phyloP scores from a whole-genome alignment of 2,113 vertebrate genomes.

The Callipepla squamata region DNA sequence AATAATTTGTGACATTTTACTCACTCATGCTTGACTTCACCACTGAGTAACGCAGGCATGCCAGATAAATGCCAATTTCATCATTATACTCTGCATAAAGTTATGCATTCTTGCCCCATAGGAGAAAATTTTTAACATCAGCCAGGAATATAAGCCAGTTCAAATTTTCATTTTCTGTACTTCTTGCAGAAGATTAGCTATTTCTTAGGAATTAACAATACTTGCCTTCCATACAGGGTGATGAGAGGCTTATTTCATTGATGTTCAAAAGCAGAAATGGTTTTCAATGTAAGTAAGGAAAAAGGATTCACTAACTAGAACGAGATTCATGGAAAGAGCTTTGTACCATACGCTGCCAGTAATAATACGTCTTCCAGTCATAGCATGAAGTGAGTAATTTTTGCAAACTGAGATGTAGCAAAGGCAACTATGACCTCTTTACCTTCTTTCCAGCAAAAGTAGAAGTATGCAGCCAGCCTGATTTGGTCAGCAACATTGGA shows the following conservation, averaged over 20 bases:
- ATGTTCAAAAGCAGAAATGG: background rate
- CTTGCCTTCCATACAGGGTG: background rate
- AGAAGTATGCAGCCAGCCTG: background rate
- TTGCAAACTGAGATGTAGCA: background rate
- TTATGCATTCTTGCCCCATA: background rate
- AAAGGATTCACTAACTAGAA: background rate
- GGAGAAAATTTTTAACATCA: background rate
- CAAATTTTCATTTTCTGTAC: background rate
- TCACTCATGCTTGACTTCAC: background rate
- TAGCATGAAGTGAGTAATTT: background rate
- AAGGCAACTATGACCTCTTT: background rate
- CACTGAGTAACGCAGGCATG: background rate
- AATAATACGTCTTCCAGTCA: slow-evolving; percentile 12
- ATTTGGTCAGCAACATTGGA: background rate
- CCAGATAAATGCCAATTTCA: background rate
- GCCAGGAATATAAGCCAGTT: background rate
- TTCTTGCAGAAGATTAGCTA: background rate
- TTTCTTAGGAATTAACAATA: background rate
- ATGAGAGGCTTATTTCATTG: background rate
- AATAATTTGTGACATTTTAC: background rate
- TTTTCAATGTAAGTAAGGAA: background rate
- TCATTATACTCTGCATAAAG: background rate
- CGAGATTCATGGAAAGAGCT: background rate
- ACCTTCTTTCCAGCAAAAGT: slow-evolving; percentile 9
- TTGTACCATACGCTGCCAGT: background rate